A percentile compares a stretch with the other conserved stretches of the same genome.
Evolutionary conservation across 2,113 vertebrate species (phyloP).

Genomic region (Brevimyrus niger): DNA sequence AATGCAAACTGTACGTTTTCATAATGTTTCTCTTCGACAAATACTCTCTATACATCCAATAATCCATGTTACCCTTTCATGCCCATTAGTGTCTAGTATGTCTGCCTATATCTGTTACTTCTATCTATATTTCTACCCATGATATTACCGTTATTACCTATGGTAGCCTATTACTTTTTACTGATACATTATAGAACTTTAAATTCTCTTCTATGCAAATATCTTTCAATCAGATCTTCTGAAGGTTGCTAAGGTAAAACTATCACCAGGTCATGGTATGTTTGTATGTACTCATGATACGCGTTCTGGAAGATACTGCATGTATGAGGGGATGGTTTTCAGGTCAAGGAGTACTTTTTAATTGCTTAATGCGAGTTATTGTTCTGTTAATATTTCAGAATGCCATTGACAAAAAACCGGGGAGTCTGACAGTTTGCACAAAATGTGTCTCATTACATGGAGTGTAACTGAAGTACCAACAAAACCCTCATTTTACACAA

Average conservation of each 20-base stretch:
- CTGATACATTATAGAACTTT: background rate
- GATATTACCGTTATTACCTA: background rate
- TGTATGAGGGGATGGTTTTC: background rate
- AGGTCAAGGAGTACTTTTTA: background rate
- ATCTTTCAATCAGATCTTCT: background rate
- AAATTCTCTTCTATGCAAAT: background rate
- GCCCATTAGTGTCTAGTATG: background rate
- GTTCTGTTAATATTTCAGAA: background rate
- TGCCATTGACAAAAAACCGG: background rate
- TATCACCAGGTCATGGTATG: background rate
- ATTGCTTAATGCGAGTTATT: no score
- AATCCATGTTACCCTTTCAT: background rate
- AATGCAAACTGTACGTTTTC: background rate
- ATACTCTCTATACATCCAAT: background rate
- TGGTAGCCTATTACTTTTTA: background rate
- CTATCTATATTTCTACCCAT: background rate
- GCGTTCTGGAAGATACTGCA: background rate
- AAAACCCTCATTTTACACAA: conserved; percentile 24
- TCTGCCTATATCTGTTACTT: background rate
- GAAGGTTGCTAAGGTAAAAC: background rate
- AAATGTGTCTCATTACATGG: background rate
- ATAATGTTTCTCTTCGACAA: background rate
- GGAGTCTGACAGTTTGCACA: background rate
- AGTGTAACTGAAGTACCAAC: background rate
- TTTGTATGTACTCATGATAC: background rate